A percentile compares a stretch with the other conserved stretches of the same genome.
These are phyloP conservation scores for Myiozetetes cayanensis DNA, from an alignment of 2,113 vertebrate genomes.

Conservation along the genomic window DNA sequence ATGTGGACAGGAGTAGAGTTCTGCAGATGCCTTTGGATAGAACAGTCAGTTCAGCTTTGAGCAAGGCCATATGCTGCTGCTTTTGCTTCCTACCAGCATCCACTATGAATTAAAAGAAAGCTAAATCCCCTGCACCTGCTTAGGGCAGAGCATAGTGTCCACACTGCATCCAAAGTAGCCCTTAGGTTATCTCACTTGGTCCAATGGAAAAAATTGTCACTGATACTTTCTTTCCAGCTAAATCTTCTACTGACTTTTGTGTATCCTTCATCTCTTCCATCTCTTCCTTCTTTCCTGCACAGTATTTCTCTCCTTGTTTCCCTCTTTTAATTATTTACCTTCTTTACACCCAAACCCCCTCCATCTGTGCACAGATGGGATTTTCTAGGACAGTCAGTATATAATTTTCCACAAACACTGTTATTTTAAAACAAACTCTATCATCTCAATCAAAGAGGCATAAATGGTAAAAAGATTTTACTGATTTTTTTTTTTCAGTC, in stretches of 20 bases:
- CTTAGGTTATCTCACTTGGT: not conserved
- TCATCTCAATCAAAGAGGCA: not conserved
- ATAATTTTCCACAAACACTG: not conserved
- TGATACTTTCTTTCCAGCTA: not conserved
- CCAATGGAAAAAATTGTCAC: not conserved
- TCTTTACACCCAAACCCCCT: not conserved
- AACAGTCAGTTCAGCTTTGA: not conserved
- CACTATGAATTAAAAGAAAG: not conserved
- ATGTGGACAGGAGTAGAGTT: not conserved
- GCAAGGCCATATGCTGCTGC: not conserved
- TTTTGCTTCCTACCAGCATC: not conserved
- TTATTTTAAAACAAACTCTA: slow-evolving; percentile 23
- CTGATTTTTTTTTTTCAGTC: not conserved
- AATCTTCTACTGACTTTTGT: not conserved
- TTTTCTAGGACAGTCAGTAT: slow-evolving; percentile 34
- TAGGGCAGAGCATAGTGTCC: not conserved
- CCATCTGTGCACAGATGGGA: slow-evolving; percentile 8
- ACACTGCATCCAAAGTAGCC: not conserved
- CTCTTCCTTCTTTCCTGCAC: not conserved
- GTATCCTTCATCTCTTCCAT: not conserved
- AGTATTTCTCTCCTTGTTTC: not conserved
- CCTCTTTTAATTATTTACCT: not conserved
- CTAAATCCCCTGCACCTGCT: not conserved
- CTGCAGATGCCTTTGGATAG: not conserved
- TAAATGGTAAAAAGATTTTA: not conserved